Conservation (phyloP, 2,888 invertebrate species). For the Habroteleia sp. region DNA sequence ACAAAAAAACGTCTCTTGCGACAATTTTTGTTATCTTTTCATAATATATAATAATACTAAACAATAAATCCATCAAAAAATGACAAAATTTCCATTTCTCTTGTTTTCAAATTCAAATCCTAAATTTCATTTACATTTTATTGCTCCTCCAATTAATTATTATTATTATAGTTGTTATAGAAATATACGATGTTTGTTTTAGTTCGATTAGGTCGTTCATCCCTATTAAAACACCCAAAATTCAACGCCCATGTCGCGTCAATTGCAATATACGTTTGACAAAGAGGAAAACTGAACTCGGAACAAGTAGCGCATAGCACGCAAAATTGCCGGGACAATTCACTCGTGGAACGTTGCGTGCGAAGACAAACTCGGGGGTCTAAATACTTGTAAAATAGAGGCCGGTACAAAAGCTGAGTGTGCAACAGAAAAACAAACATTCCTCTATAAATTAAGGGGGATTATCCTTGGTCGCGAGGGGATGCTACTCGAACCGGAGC, state of each 20-base stretch:
- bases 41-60: too few relatives aligned
- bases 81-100: too few relatives aligned
- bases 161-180: too few relatives aligned
- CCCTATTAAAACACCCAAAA: constrained; percentile 22
- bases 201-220: constrained; percentile 24
- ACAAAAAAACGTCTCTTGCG: too few relatives aligned
- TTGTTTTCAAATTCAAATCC: too few relatives aligned
- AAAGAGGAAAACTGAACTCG: constrained; percentile 4
- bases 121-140: too few relatives aligned
- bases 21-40: too few relatives aligned
- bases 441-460: constrained; percentile 73
- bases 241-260: constrained; percentile 30
- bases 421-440: constrained; percentile 74
- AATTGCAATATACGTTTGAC: constrained; percentile 16
- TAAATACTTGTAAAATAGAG: constrained; percentile 41
- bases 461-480: constrained; percentile 67
- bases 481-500: constrained; percentile 16
- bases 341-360: constrained; percentile 44
- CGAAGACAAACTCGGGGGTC: constrained; percentile 61
- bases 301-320: constrained; percentile 6
- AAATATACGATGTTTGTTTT: neutral
- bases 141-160: too few relatives aligned
- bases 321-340: constrained; percentile 59
- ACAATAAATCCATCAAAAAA: too few relatives aligned
- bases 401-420: constrained; percentile 33